phyloP scores from a whole-genome alignment of 2,888 invertebrate species.

The Nomada goodeniana region DNA sequence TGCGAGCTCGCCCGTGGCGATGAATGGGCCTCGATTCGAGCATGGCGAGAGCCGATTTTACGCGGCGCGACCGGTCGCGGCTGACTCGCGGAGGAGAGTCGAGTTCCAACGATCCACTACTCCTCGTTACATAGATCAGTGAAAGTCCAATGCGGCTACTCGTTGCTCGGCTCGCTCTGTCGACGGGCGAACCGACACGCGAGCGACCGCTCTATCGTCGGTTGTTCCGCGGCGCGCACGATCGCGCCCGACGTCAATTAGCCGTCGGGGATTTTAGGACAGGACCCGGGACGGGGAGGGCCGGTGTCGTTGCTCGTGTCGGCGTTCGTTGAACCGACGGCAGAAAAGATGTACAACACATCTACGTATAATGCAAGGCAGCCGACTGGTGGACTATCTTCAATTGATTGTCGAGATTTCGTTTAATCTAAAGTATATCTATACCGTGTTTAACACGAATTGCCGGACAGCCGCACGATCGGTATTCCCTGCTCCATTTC shows the following conservation, averaged over 20 bases:
- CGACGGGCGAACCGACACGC: slow-evolving; percentile 65
- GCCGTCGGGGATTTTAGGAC: slow-evolving; percentile 7
- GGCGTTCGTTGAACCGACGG: too few species aligned
- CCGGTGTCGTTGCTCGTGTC: background rate
- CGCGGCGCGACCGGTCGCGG: slow-evolving; percentile 19
- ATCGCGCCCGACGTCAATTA: slow-evolving; percentile 34
- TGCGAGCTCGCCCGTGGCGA: slow-evolving; percentile 53
- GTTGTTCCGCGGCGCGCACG: slow-evolving; percentile 54
- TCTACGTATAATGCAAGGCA: too few species aligned
- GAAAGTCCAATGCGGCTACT: slow-evolving; percentile 71
- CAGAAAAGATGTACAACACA: too few species aligned
- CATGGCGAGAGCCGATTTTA: slow-evolving; percentile 37
- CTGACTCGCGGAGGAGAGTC: slow-evolving; percentile 32
- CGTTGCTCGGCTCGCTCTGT: slow-evolving; percentile 40
- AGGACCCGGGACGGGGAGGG: background rate
- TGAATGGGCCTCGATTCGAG: slow-evolving; percentile 68
- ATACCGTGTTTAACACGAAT: too few species aligned
- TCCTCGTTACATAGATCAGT: slow-evolving; percentile 76
- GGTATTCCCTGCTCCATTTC: too few species aligned
- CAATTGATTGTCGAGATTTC: too few species aligned
- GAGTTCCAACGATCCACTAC: slow-evolving; percentile 29
- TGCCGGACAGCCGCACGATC: too few species aligned
- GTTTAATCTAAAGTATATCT: too few species aligned
- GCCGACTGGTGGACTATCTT: too few species aligned
- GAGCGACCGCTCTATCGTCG: slow-evolving; percentile 65